Evolutionary conservation across 2,888 invertebrate species (phyloP).

Genomic region (Operophtera brumata): DNA sequence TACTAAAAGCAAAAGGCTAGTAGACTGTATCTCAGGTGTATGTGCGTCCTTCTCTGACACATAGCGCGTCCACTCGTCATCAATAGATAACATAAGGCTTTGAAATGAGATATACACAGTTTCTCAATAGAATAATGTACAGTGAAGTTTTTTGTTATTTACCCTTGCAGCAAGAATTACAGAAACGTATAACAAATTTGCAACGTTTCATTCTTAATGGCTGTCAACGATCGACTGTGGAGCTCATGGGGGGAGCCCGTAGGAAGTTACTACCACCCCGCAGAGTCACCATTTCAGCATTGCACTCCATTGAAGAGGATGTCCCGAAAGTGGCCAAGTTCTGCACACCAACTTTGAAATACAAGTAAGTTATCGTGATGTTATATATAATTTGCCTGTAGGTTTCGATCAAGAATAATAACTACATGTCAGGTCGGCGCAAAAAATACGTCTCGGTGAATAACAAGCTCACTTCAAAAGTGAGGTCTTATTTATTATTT

Average conservation of each 20-base stretch:
- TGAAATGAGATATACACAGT: too few relatives aligned
- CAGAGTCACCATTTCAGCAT: constrained; percentile 61
- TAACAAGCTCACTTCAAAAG: too few relatives aligned
- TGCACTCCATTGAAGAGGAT: constrained; percentile 50
- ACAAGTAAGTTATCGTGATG: constrained; percentile 54
- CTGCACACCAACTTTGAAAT: constrained; percentile 65
- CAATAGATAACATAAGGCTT: too few relatives aligned
- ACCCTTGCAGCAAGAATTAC: constrained; percentile 65
- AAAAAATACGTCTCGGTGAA: too few relatives aligned
- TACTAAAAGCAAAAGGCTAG: too few relatives aligned
- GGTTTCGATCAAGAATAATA: too few relatives aligned
- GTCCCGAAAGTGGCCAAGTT: constrained; percentile 49
- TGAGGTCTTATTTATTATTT: too few relatives aligned
- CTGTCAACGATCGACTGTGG: constrained; percentile 47
- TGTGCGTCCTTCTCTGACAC: too few relatives aligned
- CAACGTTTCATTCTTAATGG: constrained; percentile 65
- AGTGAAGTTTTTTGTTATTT: neutral
- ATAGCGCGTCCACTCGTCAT: too few relatives aligned
- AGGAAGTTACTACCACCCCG: constrained; percentile 53
- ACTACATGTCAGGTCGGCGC: too few relatives aligned
- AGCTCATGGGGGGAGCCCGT: constrained; percentile 46
- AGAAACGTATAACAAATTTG: constrained; percentile 56
- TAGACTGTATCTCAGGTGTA: too few relatives aligned
- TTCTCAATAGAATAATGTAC: too few relatives aligned
- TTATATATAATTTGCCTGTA: neutral